phyloP scores from a whole-genome alignment of 2,888 invertebrate species.

The Byasa hedistus region DNA sequence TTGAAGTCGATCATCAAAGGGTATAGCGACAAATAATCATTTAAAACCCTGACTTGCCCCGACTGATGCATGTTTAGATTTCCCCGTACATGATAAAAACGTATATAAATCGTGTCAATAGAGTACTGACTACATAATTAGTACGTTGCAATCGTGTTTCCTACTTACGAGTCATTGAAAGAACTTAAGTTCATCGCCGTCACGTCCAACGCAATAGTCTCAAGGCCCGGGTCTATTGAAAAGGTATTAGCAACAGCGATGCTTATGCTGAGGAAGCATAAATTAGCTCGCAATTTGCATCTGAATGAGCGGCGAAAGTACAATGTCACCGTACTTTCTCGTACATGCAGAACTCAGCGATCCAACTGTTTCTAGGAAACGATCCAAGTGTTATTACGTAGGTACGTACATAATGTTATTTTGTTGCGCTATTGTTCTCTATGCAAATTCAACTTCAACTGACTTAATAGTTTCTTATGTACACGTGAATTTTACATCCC shows the following conservation, averaged over 20 bases:
- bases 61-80: too few species aligned
- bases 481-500: too few species aligned
- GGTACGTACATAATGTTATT: conserved; percentile 33
- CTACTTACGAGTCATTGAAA: conserved; percentile 1
- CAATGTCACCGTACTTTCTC: conserved; percentile 62
- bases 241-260: conserved; percentile 34
- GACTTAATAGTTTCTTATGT: too few species aligned
- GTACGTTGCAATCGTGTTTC: conserved; percentile 5
- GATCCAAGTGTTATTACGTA: conserved; percentile 43
- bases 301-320: conserved; percentile 57
- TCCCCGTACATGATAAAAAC: too few species aligned
- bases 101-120: background rate
- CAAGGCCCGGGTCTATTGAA: conserved; percentile 27
- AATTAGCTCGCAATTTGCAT: conserved; percentile 50
- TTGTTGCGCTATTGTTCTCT: conserved; percentile 46
- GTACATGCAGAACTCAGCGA: conserved; percentile 48
- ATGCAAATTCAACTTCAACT: background rate
- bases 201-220: conserved; percentile 20
- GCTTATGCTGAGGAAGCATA: conserved; percentile 39
- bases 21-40: too few species aligned
- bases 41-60: too few species aligned
- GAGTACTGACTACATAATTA: background rate
- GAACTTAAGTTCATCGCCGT: background rate
- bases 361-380: conserved; percentile 54
- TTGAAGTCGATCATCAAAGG: too few species aligned